Evolutionary conservation across 2,888 invertebrate genomes (phyloP).

Genomic region (Philonicus albiceps): DNA sequence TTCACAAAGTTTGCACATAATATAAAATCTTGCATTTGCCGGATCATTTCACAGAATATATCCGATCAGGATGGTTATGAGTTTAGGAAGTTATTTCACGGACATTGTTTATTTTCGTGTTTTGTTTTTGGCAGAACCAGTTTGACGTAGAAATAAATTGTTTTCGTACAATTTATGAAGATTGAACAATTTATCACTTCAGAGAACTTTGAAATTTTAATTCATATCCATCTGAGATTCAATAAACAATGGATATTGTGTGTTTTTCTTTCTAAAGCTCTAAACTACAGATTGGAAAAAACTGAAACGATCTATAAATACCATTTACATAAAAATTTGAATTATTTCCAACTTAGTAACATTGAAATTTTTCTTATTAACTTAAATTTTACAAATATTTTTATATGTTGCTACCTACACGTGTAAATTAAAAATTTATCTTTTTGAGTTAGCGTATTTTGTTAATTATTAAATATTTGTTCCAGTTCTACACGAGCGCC

Average conservation of each 20-base stretch:
- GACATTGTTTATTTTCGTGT: background rate
- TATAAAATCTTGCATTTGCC: background rate
- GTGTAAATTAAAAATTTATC: background rate
- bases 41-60: background rate
- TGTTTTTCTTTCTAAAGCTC: background rate
- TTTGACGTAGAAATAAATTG: too few relatives aligned
- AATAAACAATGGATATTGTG: background rate
- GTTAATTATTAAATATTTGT: background rate
- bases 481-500: background rate
- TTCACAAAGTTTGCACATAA: background rate
- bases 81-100: background rate
- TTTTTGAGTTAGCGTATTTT: background rate
- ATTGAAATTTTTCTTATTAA: background rate
- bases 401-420: background rate
- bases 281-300: background rate
- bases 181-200: background rate
- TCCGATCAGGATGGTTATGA: background rate
- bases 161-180: background rate
- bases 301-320: background rate
- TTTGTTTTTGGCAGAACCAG: background rate
- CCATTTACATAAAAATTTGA: too few relatives aligned
- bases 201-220: background rate
- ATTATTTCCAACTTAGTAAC: too few relatives aligned
- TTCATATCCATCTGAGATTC: background rate
- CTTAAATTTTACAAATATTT: background rate